Percentiles rank a stretch among this genome's conserved stretches.
These are phyloP conservation scores for Bombus sylvicola DNA, from an alignment of 1,140 invertebrate species.

Conservation along the genomic window DNA sequence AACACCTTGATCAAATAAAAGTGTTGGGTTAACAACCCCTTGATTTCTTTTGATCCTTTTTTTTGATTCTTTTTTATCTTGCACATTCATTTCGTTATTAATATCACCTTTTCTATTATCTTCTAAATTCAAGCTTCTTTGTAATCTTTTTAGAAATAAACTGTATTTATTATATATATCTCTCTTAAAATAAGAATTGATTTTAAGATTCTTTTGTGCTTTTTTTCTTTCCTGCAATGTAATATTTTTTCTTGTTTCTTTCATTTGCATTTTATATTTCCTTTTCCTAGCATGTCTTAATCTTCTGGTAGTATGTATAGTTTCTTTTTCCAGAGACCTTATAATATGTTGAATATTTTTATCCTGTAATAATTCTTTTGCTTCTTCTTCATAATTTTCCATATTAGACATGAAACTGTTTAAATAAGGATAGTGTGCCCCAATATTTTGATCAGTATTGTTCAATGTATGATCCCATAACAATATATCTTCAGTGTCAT, in stretches of 20 bases:
- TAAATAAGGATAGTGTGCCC: neutral
- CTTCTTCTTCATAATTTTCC: slow-evolving; percentile 22
- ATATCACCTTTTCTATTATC: slow-evolving; percentile 5
- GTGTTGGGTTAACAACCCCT: slow-evolving; percentile 80
- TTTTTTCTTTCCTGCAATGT: neutral
- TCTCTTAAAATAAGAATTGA: neutral
- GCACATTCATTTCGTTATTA: slow-evolving; percentile 47
- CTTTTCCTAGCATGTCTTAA: slow-evolving; percentile 63
- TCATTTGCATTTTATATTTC: neutral
- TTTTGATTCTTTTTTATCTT: slow-evolving; percentile 50
- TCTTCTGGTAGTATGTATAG: slow-evolving; percentile 50
- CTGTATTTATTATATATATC: neutral
- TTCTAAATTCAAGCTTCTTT: slow-evolving; percentile 2
- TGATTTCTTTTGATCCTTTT: slow-evolving; percentile 81
- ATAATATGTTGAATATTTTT: slow-evolving; percentile 44
- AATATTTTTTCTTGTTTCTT: neutral
- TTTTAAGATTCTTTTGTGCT: neutral
- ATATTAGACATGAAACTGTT: neutral
- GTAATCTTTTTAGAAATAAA: neutral
- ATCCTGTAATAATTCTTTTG: slow-evolving; percentile 34
- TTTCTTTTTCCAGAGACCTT: slow-evolving; percentile 18
- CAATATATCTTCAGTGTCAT: slow-evolving; percentile 36
- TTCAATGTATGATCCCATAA: slow-evolving; percentile 23
- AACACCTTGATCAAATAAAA: slow-evolving; percentile 87
- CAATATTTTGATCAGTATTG: slow-evolving; percentile 31